These are phyloP conservation scores for Falco novaeseelandiae DNA, from an alignment of 2,797 vertebrate species.

Conservation along the genomic window DNA sequence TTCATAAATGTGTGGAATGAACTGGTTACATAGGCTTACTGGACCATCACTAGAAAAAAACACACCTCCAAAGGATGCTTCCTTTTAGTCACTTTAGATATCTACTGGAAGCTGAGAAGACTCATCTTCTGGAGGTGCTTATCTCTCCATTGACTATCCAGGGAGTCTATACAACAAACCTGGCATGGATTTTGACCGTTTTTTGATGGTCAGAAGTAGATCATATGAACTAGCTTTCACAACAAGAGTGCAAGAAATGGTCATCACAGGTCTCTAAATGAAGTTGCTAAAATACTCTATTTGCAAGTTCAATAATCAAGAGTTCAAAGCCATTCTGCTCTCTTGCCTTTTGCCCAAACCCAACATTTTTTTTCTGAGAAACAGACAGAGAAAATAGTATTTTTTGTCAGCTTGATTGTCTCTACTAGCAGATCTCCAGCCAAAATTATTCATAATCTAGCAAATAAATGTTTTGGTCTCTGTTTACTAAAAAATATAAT, in stretches of 20 bases:
- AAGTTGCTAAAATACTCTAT: not conserved
- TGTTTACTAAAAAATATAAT: not conserved
- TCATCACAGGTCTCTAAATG: not conserved
- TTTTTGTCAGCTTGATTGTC: not conserved
- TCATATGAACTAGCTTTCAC: not conserved
- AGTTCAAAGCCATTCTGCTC: not conserved
- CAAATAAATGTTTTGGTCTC: not conserved
- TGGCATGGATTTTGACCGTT: not conserved
- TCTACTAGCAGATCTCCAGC: not conserved
- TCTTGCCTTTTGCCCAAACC: not conserved
- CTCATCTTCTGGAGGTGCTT: not conserved
- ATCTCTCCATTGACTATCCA: not conserved
- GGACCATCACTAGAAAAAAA: not conserved
- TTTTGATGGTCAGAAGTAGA: not conserved
- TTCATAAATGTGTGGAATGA: not conserved
- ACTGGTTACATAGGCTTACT: rapidly evolving
- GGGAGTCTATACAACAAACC: not conserved
- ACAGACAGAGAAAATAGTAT: not conserved
- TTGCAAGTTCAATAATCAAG: not conserved
- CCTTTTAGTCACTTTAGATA: not conserved
- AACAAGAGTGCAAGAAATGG: not conserved
- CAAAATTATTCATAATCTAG: not conserved
- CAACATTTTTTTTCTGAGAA: not conserved
- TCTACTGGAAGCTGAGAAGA: not conserved
- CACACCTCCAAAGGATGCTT: not conserved